Evolutionary conservation across 2,113 vertebrate genomes (phyloP).

Genomic region (Cichladusa arquata): DNA sequence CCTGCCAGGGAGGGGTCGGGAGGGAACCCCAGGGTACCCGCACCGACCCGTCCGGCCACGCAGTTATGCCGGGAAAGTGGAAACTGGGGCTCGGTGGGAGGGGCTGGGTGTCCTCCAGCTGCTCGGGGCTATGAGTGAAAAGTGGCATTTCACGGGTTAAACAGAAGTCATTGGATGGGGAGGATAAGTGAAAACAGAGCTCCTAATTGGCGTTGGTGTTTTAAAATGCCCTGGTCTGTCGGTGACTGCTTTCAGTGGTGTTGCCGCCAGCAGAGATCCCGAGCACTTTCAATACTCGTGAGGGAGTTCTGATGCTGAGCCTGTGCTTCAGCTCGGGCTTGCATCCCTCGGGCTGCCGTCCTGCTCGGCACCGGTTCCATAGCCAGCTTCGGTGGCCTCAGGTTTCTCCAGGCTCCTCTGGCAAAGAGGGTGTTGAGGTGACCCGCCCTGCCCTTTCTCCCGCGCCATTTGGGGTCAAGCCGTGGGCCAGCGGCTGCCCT

Average conservation of each 20-base stretch:
- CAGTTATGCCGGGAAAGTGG: background rate
- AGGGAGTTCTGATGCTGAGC: background rate
- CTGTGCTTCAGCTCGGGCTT: background rate
- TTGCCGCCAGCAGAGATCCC: background rate
- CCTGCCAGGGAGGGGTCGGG: too few relatives aligned
- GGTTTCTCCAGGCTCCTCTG: background rate
- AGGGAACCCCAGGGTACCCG: too few relatives aligned
- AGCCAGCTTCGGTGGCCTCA: background rate
- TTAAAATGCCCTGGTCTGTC: rapidly evolving
- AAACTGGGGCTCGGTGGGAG: rapidly evolving
- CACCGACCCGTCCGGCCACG: background rate
- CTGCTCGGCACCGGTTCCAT: rapidly evolving
- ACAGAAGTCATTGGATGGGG: too few relatives aligned
- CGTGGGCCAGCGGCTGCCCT: rapidly evolving
- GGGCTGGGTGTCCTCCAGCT: background rate
- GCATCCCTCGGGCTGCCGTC: background rate
- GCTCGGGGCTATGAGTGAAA: background rate
- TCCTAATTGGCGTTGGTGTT: rapidly evolving
- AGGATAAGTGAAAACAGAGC: background rate
- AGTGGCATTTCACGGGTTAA: background rate
- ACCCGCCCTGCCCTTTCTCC: background rate
- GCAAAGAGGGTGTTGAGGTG: background rate
- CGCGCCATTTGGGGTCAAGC: rapidly evolving
- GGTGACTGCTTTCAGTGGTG: background rate
- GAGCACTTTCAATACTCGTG: rapidly evolving